Percentiles rank a stretch among this genome's conserved stretches.
Conservation (phyloP, 1,140 invertebrate genomes). For the Agrypnia vestita region DNA sequence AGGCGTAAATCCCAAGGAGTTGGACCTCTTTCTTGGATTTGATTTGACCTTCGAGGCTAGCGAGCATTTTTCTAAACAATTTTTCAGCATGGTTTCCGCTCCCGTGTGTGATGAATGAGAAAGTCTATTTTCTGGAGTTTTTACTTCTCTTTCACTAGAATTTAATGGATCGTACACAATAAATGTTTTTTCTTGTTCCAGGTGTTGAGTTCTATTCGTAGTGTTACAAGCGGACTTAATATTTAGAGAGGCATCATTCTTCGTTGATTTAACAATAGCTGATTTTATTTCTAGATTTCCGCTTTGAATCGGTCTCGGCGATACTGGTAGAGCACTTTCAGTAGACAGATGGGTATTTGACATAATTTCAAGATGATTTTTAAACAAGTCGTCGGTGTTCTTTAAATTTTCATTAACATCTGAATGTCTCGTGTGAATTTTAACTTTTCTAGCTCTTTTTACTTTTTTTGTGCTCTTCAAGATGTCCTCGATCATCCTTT, state of each 20-base stretch:
- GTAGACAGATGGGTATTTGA: neutral
- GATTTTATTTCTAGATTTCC: neutral
- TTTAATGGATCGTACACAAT: constrained; percentile 56
- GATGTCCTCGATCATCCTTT: constrained; percentile 60
- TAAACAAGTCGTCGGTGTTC: neutral
- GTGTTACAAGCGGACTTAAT: too few relatives aligned
- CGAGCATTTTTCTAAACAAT: constrained; percentile 37
- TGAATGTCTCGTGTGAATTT: constrained; percentile 28
- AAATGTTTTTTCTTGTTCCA: constrained; percentile 54
- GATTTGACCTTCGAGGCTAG: neutral
- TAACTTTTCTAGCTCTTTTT: constrained; percentile 52
- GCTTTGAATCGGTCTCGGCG: constrained; percentile 2
- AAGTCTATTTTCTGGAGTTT: constrained; percentile 58
- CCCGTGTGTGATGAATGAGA: constrained; percentile 25
- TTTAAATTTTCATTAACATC: constrained; percentile 3
- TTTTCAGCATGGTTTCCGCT: constrained; percentile 41
- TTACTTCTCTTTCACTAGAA: constrained; percentile 57
- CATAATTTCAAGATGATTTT: neutral
- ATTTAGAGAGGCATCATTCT: neutral
- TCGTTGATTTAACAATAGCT: constrained; percentile 1
- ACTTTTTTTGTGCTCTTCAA: constrained; percentile 60
- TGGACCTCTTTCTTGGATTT: constrained; percentile 44
- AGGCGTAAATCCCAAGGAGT: constrained; percentile 49
- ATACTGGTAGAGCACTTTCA: neutral
- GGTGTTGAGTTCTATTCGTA: neutral